These are phyloP conservation scores for Phyllotreta striolata DNA, from an alignment of 2,888 invertebrate species.

Conservation along the genomic window DNA sequence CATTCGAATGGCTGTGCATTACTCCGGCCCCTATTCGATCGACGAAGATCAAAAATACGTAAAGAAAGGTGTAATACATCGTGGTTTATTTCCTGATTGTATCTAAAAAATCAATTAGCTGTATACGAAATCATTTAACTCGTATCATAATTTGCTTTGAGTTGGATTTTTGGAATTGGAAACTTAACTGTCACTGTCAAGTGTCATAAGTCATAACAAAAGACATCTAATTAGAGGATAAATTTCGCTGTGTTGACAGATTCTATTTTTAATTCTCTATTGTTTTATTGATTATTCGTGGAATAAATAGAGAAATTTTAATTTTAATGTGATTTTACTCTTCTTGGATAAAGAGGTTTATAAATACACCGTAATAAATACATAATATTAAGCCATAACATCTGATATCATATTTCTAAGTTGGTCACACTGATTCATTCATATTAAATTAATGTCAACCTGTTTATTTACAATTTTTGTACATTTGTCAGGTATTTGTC, in stretches of 20 bases:
- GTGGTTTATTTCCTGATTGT: neutral
- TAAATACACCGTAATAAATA: neutral
- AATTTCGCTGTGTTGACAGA: too few species aligned
- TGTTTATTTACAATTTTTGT: constrained; percentile 29
- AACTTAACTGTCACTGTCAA: too few species aligned
- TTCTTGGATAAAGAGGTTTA: neutral
- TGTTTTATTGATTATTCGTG: too few species aligned
- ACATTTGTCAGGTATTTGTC: constrained; percentile 30
- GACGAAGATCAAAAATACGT: constrained; percentile 19
- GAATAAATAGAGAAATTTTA: too few species aligned
- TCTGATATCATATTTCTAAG: neutral
- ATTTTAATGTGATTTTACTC: too few species aligned
- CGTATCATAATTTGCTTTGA: too few species aligned
- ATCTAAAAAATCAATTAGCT: too few species aligned
- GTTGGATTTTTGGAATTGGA: too few species aligned
- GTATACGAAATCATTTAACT: too few species aligned
- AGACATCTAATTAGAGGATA: too few species aligned
- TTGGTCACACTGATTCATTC: constrained; percentile 18
- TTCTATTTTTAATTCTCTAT: too few species aligned
- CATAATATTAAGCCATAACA: neutral
- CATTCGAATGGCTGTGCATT: constrained; percentile 56
- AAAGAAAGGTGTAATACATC: constrained; percentile 17
- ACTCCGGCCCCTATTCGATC: constrained; percentile 47
- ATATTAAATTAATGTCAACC: constrained; percentile 26
- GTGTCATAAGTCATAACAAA: too few species aligned